Conservation (phyloP, 2,797 vertebrate genomes). For the Ficedula albicollis region DNA sequence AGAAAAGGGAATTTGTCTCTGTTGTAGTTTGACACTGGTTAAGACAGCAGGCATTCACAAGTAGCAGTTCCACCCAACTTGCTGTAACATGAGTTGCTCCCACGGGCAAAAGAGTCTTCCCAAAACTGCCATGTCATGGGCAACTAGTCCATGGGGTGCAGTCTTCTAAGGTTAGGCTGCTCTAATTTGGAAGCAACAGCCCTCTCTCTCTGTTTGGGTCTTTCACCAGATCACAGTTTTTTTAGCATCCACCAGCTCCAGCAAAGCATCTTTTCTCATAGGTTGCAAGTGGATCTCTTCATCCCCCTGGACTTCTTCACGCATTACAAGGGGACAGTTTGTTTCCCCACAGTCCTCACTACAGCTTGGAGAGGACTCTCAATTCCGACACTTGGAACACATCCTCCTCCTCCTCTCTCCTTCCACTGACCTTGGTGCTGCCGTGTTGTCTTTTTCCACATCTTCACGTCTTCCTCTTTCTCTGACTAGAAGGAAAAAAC, state of each 20-base stretch:
- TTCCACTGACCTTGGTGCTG: neutral
- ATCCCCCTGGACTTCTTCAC: too few relatives aligned
- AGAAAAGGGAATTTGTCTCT: neutral
- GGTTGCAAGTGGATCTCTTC: neutral
- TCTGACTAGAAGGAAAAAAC: neutral
- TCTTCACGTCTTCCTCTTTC: neutral
- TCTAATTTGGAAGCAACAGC: neutral
- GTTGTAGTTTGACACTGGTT: neutral
- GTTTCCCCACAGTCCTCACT: neutral
- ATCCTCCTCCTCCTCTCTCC: neutral
- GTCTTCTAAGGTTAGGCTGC: neutral
- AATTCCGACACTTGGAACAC: neutral
- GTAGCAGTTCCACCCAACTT: neutral
- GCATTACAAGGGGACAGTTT: neutral
- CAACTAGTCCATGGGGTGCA: neutral
- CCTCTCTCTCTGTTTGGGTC: neutral
- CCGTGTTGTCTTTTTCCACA: neutral
- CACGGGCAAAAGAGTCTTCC: neutral
- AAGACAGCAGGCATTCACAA: neutral
- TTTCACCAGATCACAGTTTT: neutral
- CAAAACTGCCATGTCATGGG: neutral
- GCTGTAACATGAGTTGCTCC: neutral
- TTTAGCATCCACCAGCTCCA: neutral
- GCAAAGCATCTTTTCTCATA: neutral
- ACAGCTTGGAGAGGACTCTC: neutral